Base-by-base conservation (phyloP, 2,888 invertebrate genomes). In the Chorisops tibialis region DNA sequence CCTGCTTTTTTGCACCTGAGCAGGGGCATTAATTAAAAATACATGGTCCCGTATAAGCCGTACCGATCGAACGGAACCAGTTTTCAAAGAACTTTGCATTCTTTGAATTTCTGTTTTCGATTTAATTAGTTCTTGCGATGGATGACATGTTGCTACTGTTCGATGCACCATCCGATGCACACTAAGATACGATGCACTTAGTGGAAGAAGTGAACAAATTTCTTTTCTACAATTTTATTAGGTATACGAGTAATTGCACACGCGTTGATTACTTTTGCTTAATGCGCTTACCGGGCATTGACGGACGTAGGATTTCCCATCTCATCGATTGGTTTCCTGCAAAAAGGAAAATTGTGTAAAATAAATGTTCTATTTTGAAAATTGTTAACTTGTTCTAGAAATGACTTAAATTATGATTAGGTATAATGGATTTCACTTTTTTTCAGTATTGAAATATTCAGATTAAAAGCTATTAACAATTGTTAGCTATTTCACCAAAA, bases 291-390 rank as follows among this genome's bases (percentile, higher is more conserved):
- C 91, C 91, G 90, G 75, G 89, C 88, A 80, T 91, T 91, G 73
- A 91, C 91, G 69, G 91, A 91, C 67, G 90, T 87, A 61, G 91
- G 86, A 74, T 89, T 91, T 68, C 87, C 88, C 73, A 90, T 89
- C 75, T 91, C 91, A 79, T 91, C 91, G 80, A 91, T 89, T 67
- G 91, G 85, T 70, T 91, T 91, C 81, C 91, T 92, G 83, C 87
- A 90, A 86, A 75, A 87, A 88, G 80, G 82, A 83, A 75, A 81
- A 79, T 60, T 61, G 49, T 30, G 30, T 30, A 30, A 30, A 30
- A 9, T 30, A 30, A 30, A 30, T 9, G 30, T 9, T 30, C 30
- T 2, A 30, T 30, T 5, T n/a, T n/a, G n/a, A n/a, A n/a, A n/a
- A n/a, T n/a, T n/a, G n/a, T n/a, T n/a, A n/a, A n/a, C n/a, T n/a